Base-by-base conservation (phyloP, 2,797 vertebrate genomes). In the Myotis daubentonii region DNA sequence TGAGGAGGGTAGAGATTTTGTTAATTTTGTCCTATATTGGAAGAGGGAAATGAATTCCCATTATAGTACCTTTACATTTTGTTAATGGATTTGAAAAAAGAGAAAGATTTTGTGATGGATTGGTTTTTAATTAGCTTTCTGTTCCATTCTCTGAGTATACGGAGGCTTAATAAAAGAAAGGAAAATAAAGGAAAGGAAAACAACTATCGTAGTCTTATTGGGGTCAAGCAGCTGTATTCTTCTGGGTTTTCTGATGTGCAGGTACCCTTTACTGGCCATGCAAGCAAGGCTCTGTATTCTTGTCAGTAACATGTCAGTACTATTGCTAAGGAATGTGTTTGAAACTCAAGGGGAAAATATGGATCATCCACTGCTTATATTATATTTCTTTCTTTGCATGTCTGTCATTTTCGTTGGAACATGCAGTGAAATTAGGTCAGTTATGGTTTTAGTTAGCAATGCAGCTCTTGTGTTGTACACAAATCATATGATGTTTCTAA, bases 1-100 rank as follows among this genome's bases (percentile, higher is more conserved):
- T n/a, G 41, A n/a, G n/a, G 12, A 68, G 8, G 10, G 68, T 65
- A 60, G 55, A 78, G 75, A 90, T 82, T 86, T 86, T n/a, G 55
- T 83, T 83, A 75, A 80, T 82, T 88, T 87, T 68, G 20, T 84
- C 23, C 38, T 95, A 92, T 96, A 71, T 93, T 96, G 95, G 97
- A 97, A 98, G 96, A 93, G 94, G 97, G 95, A 97, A 97, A 97
- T 72, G 36, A 92, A 87, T 97, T 97, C 89, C 85, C 38, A 17
- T 83, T 78, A 51, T 17, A 68, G 23, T 25, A 70, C n/a, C 53
- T 85, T 81, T 90, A 49, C 19, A 20, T 86, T 92, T 94, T 93
- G 38, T 38, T 80, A 82, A 22, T 68, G 36, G 65, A 38, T 86
- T 95, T 75, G 62, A 55, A 57, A 65, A 88, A 94, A 93, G 74